These are phyloP conservation scores for Ferrisia virgata DNA, from an alignment of 2,888 invertebrate species.

Conservation along the genomic window DNA sequence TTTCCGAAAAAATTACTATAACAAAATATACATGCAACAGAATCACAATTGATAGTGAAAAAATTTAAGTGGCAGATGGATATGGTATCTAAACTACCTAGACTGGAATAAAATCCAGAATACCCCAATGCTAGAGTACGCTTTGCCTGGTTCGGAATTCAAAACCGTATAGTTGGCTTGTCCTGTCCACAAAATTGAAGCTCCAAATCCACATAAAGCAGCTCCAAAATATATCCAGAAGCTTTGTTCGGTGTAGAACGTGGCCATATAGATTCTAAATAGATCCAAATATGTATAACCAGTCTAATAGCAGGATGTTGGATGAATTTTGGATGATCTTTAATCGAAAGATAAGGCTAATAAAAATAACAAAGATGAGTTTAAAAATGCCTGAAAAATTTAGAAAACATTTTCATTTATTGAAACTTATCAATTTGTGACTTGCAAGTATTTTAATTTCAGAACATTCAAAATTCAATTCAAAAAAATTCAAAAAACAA, in stretches of 20 bases:
- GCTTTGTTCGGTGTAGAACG: conserved; percentile 49
- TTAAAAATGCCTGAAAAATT: too few species aligned
- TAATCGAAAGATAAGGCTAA: too few species aligned
- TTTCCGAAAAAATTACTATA: conserved; percentile 42
- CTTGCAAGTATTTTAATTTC: too few species aligned
- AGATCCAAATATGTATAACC: too few species aligned
- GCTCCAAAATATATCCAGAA: conserved; percentile 52
- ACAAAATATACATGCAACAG: not conserved
- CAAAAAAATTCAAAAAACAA: too few species aligned
- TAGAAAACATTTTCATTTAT: too few species aligned
- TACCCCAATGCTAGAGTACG: conserved; percentile 87
- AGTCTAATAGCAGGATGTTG: not conserved
- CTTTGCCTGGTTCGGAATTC: conserved; percentile 80
- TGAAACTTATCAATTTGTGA: too few species aligned
- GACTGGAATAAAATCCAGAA: conserved; percentile 92
- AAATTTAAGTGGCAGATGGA: too few species aligned
- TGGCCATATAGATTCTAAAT: not conserved
- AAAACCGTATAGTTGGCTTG: conserved; percentile 87
- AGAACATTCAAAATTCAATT: too few species aligned
- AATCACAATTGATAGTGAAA: too few species aligned
- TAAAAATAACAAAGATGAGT: too few species aligned
- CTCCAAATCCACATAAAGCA: conserved; percentile 80
- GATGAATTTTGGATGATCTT: too few species aligned
- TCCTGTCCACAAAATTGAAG: conserved; percentile 92
- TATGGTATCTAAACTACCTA: not conserved